Conservation (phyloP, 2,888 invertebrate species). For the Leuctra nigra region DNA sequence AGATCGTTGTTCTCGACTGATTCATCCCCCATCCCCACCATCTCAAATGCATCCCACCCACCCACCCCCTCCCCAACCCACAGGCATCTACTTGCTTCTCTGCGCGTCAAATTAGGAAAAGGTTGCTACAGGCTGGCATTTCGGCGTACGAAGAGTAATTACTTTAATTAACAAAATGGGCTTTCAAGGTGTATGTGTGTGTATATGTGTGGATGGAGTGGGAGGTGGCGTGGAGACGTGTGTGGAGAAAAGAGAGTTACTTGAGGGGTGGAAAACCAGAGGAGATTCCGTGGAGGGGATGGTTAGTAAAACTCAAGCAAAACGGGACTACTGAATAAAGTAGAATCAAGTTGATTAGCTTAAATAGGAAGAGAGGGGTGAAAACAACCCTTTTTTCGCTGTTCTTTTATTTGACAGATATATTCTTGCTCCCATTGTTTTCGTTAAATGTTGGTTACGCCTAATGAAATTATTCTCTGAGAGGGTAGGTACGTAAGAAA, state of each 20-base stretch:
- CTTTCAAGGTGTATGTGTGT: constrained; percentile 28
- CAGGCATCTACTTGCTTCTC: constrained; percentile 36
- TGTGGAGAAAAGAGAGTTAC: constrained; percentile 11
- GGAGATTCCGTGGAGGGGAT: constrained; percentile 12
- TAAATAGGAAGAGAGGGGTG: neutral
- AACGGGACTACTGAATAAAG: constrained; percentile 7
- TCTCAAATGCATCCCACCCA: constrained; percentile 26
- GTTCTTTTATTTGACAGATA: neutral
- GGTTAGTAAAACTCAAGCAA: neutral
- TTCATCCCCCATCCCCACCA: constrained; percentile 26
- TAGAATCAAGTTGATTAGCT: constrained; percentile 13
- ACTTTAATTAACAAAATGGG: constrained; percentile 49
- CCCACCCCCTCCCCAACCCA: constrained; percentile 30
- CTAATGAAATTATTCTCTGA: constrained; percentile 2
- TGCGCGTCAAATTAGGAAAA: constrained; percentile 47
- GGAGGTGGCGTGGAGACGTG: constrained; percentile 13
- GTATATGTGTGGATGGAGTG: neutral
- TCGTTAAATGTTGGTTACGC: neutral
- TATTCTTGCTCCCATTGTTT: neutral
- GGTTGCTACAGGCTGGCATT: constrained; percentile 40
- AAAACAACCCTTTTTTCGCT: constrained; percentile 2
- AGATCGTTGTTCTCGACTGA: constrained; percentile 18
- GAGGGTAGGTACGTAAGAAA: neutral
- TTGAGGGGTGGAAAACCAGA: constrained; percentile 14
- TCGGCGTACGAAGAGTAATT: constrained; percentile 46